These are phyloP conservation scores for Limnephilus rhombicus DNA, from an alignment of 2,888 invertebrate genomes.

Conservation along the genomic window DNA sequence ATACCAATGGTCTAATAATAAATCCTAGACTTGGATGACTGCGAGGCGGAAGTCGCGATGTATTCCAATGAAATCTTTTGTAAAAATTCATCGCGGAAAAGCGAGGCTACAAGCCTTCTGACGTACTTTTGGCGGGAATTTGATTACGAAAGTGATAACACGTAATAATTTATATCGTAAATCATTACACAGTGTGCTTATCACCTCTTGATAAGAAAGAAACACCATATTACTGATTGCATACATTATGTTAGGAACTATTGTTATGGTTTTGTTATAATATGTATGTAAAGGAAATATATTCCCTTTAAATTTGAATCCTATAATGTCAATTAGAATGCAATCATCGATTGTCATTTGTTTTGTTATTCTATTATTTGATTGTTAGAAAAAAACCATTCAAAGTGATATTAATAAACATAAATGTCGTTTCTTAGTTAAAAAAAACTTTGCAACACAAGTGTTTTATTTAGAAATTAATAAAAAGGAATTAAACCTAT, in stretches of 20 bases:
- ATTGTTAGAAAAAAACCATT: too few relatives aligned
- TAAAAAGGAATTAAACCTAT: too few relatives aligned
- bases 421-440: too few relatives aligned
- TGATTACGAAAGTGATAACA: conserved; percentile 14
- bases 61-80: not conserved
- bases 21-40: conserved; percentile 28
- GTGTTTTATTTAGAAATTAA: too few relatives aligned
- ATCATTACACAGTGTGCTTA: not conserved
- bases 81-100: conserved; percentile 15
- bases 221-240: not conserved
- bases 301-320: too few relatives aligned
- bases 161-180: not conserved
- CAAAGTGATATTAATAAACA: too few relatives aligned
- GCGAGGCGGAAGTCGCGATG: conserved; percentile 33
- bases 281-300: too few relatives aligned
- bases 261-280: not conserved
- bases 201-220: not conserved
- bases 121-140: not conserved
- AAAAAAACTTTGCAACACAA: too few relatives aligned
- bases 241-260: not conserved
- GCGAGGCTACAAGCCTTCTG: not conserved
- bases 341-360: too few relatives aligned
- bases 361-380: too few relatives aligned
- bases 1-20: conserved; percentile 35
- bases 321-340: too few relatives aligned